Conservation (phyloP, 2,797 vertebrate species). For the Anguilla megastoma region DNA sequence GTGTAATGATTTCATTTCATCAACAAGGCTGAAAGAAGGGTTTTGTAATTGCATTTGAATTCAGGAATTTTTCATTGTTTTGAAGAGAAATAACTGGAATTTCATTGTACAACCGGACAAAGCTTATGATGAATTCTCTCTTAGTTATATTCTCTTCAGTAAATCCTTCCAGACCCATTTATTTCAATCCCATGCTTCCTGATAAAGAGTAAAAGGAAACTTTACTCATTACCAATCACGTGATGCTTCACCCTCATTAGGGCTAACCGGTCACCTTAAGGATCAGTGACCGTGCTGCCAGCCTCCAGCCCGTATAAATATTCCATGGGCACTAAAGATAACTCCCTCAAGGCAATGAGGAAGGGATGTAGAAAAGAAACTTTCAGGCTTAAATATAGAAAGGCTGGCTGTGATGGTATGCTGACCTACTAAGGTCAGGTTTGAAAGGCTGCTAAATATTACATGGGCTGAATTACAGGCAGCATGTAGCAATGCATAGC, state of each 20-base stretch:
- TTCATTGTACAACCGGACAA: neutral
- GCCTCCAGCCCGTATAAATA: slow-evolving; percentile 69
- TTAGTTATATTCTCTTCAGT: neutral
- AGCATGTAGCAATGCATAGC: slow-evolving; percentile 41
- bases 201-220: slow-evolving; percentile 58
- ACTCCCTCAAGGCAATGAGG: slow-evolving; percentile 52
- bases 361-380: slow-evolving; percentile 41
- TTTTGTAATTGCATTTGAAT: neutral
- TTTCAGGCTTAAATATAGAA: slow-evolving; percentile 55
- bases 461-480: slow-evolving; percentile 54
- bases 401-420: slow-evolving; percentile 28
- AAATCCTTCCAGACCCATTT: neutral
- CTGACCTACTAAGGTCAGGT: slow-evolving; percentile 55
- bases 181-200: neutral
- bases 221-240: slow-evolving; percentile 28
- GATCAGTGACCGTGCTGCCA: slow-evolving; percentile 68
- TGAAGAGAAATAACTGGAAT: slow-evolving; percentile 10
- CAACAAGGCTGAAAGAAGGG: neutral
- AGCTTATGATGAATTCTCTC: neutral
- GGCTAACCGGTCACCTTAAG: slow-evolving; percentile 69
- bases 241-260: slow-evolving; percentile 37
- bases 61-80: neutral
- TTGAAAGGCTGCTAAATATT: slow-evolving; percentile 63
- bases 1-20: neutral
- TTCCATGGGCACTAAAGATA: slow-evolving; percentile 73